Conservation (phyloP, 2,888 invertebrate species). For the Nemapogon koenigi region DNA sequence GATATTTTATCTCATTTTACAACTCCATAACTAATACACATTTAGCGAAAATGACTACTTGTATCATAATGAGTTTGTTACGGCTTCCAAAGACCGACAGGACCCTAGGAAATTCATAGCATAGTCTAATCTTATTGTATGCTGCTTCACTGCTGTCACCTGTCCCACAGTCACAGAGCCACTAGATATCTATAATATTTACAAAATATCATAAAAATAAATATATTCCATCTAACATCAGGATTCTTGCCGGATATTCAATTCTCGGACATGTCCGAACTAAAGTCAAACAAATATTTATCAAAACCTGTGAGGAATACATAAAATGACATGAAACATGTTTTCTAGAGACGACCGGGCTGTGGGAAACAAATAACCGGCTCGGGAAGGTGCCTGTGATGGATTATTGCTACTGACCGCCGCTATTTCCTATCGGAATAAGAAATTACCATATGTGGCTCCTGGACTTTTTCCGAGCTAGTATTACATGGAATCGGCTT, state of each 20-base stretch:
- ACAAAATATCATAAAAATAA: too few relatives aligned
- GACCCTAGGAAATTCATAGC: too few relatives aligned
- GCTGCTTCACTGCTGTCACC: too few relatives aligned
- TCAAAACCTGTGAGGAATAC: slow-evolving; percentile 64
- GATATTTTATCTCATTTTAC: too few relatives aligned
- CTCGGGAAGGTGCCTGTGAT: slow-evolving; percentile 32
- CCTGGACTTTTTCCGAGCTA: slow-evolving; percentile 29
- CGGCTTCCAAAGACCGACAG: too few relatives aligned
- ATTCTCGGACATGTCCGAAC: slow-evolving; percentile 56
- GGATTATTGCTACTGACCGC: slow-evolving; percentile 64
- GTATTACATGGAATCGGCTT: slow-evolving; percentile 26
- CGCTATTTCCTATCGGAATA: slow-evolving; percentile 63
- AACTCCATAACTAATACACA: too few relatives aligned
- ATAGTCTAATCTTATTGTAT: too few relatives aligned
- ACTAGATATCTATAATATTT: too few relatives aligned
- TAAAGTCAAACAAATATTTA: slow-evolving; percentile 59
- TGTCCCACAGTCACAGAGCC: too few relatives aligned
- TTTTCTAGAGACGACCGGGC: slow-evolving; percentile 20
- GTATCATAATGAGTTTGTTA: too few relatives aligned
- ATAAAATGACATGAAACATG: slow-evolving; percentile 59
- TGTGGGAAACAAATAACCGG: slow-evolving; percentile 45
- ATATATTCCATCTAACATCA: slow-evolving; percentile 8
- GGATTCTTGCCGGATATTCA: slow-evolving; percentile 46
- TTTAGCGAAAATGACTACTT: too few relatives aligned
- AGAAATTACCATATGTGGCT: slow-evolving; percentile 64